A percentile compares a stretch with the other conserved stretches of the same genome.
Conservation (phyloP, 1,140 invertebrate species). For the roundworm (Caenorhabditis elegans) region WBcel235 BX284604.4:9665501-9666000, state of each 20-base stretch:
- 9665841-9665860: slow-evolving; percentile 44
- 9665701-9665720: slow-evolving; percentile 51
- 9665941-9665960: too few species aligned
- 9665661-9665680: too few species aligned
- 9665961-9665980: too few species aligned
- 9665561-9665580: slow-evolving; percentile 50
- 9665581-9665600: slow-evolving; percentile 51
- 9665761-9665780: slow-evolving; percentile 42
- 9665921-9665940: too few species aligned
- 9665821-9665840: slow-evolving; percentile 51
- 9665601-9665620: slow-evolving; percentile 50
- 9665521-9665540: slow-evolving; percentile 48
- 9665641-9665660: background rate
- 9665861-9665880: slow-evolving; percentile 48
- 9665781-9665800: slow-evolving; percentile 48
- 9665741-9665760: slow-evolving; percentile 41
- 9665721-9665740: slow-evolving; percentile 47
- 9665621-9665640: slow-evolving; percentile 49
- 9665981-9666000: too few species aligned
- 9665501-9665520: slow-evolving; percentile 50
- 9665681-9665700: slow-evolving; percentile 46
- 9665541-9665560: slow-evolving; percentile 48
- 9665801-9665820: slow-evolving; percentile 51
- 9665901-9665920: too few species aligned
- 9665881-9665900: too few species aligned